Evolutionary conservation across 2,113 vertebrate genomes (phyloP), one percentile per base, ranked within the genome.

Genomic region (Vireo altiloquus): DNA sequence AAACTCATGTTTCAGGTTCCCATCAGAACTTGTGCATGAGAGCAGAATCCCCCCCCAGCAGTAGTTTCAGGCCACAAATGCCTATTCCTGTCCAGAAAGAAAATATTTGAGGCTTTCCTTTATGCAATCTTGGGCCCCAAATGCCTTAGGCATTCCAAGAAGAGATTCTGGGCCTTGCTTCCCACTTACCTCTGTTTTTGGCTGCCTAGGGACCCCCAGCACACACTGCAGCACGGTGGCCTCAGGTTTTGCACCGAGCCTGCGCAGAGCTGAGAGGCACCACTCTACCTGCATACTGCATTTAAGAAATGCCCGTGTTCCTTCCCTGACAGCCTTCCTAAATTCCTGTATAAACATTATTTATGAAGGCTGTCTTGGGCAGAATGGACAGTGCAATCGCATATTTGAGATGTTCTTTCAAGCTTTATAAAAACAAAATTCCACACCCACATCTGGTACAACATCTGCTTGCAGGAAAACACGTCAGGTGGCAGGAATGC

Each of bases 231-330:
- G 47, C 39, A 30, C 0, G 0, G 21, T 18, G 37, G 28, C 24
- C 46, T 72, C 31, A 24, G 78, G 78, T 49, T 87, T 61, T 4
- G 15, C 30, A 46, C 17, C 0, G 0, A 9, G 12, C 54, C 50
- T 27, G 10, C 6, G 33, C 20, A 23, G 24, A 66, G 37, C 47
- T 12, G 5, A 33, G 63, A 47, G 54, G 22, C 50, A 40, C 28
- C 1, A 0, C 3, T 5, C 49, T 4, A 4, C 44, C 39, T 1
- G 0, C 23, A 13, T 0, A 0, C 40, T 68, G 57, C 23, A 10
- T 40, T 53, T 46, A 42, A 56, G 61, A 78, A 71, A 37, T 30
- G 44, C 40, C 44, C 47, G 10, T 3, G 0, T 27, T 82, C 2
- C 1, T 18, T 46, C 54, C 23, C 44, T 39, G 50, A 49, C 27